These are phyloP conservation scores for Brachyptera risi DNA, from an alignment of 2,888 invertebrate species.

Conservation along the genomic window DNA sequence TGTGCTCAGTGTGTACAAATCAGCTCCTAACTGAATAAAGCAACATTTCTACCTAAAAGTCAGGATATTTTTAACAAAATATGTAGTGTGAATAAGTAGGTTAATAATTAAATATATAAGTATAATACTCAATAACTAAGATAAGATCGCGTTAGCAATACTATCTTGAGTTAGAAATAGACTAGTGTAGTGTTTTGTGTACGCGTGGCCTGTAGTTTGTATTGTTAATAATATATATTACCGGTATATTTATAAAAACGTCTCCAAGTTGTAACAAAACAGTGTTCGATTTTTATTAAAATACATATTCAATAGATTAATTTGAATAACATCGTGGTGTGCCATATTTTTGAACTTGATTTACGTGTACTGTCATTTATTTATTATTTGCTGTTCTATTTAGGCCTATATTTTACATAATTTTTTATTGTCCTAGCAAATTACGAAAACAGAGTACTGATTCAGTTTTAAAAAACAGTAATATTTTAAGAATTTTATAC, in stretches of 20 bases:
- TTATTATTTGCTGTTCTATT: too few relatives aligned
- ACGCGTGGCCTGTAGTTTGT: slow-evolving; percentile 17
- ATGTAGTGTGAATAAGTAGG: not conserved
- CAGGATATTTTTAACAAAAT: slow-evolving; percentile 15
- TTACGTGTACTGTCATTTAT: too few relatives aligned
- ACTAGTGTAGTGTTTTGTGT: slow-evolving; percentile 11
- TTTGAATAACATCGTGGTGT: too few relatives aligned
- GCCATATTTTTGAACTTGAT: slow-evolving; percentile 8
- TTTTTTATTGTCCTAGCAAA: too few relatives aligned
- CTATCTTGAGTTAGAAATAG: not conserved
- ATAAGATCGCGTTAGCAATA: not conserved
- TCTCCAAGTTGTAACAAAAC: too few relatives aligned
- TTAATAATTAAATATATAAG: not conserved
- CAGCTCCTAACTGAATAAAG: not conserved
- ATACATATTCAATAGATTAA: too few relatives aligned
- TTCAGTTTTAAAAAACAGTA: slow-evolving; percentile 7
- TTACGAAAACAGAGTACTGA: not conserved
- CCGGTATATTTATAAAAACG: too few relatives aligned
- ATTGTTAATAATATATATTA: not conserved
- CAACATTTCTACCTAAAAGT: slow-evolving; percentile 17
- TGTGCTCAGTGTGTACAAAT: slow-evolving; percentile 2
- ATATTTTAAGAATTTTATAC: slow-evolving; percentile 22
- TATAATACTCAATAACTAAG: not conserved
- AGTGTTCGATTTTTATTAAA: too few relatives aligned
- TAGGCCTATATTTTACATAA: too few relatives aligned